Evolutionary conservation across 2,113 vertebrate species (phyloP).

Genomic region (Brachionichthys hirsutus): DNA sequence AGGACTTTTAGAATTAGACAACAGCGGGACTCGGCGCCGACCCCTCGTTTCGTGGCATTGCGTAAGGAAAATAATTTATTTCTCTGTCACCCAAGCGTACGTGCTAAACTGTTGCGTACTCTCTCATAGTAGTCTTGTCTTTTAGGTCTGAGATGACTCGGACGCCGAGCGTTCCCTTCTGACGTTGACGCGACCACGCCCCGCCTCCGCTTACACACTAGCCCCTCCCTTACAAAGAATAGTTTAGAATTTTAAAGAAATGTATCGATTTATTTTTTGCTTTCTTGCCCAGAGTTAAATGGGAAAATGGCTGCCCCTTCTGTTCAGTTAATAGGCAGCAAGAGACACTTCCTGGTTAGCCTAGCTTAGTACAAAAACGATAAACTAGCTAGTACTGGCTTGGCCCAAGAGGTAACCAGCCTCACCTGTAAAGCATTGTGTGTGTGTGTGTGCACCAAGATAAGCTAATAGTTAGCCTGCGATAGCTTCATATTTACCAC

Average conservation of each 20-base stretch:
- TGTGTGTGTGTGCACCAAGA: too few relatives aligned
- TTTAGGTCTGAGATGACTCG: constrained; percentile 35
- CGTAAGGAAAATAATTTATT: background rate
- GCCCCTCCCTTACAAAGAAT: constrained; percentile 14
- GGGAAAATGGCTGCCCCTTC: too few relatives aligned
- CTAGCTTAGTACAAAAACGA: too few relatives aligned
- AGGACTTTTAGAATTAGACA: constrained; percentile 20
- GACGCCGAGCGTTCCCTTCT: too few relatives aligned
- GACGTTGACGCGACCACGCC: constrained; percentile 12
- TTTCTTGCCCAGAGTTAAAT: too few relatives aligned
- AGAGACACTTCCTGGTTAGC: too few relatives aligned
- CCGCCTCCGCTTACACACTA: constrained; percentile 14
- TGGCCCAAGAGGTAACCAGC: too few relatives aligned
- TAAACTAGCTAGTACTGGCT: too few relatives aligned
- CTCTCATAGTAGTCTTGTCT: background rate
- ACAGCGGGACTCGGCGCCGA: constrained; percentile 2
- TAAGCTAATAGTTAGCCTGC: background rate
- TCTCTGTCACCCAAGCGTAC: background rate
- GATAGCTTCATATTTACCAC: background rate
- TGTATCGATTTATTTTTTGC: too few relatives aligned
- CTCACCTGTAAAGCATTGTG: too few relatives aligned
- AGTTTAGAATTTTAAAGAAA: constrained; percentile 1
- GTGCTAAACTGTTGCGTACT: background rate
- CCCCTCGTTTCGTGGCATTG: constrained; percentile 14
- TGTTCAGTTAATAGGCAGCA: too few relatives aligned